These are phyloP conservation scores for Platyscapa corneri DNA, from an alignment of 1,140 invertebrate species.

Conservation along the genomic window DNA sequence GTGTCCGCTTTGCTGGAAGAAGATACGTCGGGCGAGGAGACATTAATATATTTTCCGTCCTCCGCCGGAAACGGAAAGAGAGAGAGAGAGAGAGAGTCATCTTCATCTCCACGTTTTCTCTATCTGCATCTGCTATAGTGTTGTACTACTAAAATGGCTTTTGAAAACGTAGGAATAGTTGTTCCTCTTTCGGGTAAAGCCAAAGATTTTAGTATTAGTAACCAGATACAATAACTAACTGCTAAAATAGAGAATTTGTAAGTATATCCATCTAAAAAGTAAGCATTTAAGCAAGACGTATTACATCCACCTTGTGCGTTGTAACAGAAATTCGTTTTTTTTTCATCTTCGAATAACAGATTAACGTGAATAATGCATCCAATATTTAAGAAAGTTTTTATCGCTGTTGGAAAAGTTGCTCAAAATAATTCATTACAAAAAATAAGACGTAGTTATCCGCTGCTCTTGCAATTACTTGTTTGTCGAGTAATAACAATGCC, in stretches of 20 bases:
- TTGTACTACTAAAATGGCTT: background rate
- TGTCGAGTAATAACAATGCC: too few relatives aligned
- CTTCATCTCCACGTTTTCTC: background rate
- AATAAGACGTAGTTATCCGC: too few relatives aligned
- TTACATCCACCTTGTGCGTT: background rate
- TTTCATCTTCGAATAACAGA: too few relatives aligned
- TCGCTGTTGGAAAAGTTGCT: too few relatives aligned
- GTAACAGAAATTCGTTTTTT: background rate
- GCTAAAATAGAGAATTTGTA: background rate
- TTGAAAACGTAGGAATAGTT: background rate
- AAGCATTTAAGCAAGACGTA: slow-evolving; percentile 5
- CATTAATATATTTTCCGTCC: slow-evolving; percentile 50
- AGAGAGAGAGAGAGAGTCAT: background rate
- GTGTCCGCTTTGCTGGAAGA: slow-evolving; percentile 48
- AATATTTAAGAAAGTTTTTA: too few relatives aligned
- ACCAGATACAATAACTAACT: background rate
- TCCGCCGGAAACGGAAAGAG: background rate
- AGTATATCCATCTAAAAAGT: background rate
- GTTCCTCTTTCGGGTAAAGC: background rate
- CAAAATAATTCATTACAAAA: too few relatives aligned
- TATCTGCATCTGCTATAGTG: slow-evolving; percentile 1
- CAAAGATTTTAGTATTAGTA: slow-evolving; percentile 19
- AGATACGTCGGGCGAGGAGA: slow-evolving; percentile 45
- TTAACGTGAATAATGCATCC: too few relatives aligned
- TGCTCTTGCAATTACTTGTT: too few relatives aligned